Conservation (phyloP, 2,797 vertebrate genomes). For the Centroberyx gerrardi region DNA sequence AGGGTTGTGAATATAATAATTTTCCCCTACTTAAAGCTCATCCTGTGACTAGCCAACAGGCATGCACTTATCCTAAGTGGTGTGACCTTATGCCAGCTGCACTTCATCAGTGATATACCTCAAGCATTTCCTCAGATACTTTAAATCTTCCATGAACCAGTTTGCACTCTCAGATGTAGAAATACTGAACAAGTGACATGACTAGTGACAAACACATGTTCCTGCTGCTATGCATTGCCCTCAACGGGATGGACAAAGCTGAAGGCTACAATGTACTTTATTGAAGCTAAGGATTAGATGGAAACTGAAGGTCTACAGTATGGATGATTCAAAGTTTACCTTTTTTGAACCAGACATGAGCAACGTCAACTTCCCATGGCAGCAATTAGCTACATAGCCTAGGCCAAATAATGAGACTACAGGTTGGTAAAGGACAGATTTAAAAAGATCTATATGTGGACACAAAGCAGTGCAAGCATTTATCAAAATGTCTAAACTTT, state of each 20-base stretch:
- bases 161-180: conserved; percentile 15
- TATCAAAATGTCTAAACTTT: not conserved
- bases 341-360: not conserved
- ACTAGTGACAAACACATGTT: conserved; percentile 18
- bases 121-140: conserved; percentile 7
- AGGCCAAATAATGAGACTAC: not conserved
- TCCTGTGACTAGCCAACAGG: conserved; percentile 17
- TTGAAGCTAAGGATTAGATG: not conserved
- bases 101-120: conserved; percentile 20
- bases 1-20: conserved; percentile 16
- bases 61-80: conserved; percentile 24
- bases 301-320: not conserved
- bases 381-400: not conserved
- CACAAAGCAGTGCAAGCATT: not conserved
- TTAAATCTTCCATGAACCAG: conserved; percentile 14
- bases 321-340: not conserved
- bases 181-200: conserved; percentile 11
- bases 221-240: not conserved
- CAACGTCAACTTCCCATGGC: not conserved
- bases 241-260: conserved; percentile 5
- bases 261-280: not conserved
- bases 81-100: conserved; percentile 30
- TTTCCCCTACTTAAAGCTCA: conserved; percentile 26
- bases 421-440: not conserved
- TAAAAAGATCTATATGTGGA: not conserved